Conservation (phyloP, 1,140 invertebrate genomes). For the Aphis craccivora region DNA sequence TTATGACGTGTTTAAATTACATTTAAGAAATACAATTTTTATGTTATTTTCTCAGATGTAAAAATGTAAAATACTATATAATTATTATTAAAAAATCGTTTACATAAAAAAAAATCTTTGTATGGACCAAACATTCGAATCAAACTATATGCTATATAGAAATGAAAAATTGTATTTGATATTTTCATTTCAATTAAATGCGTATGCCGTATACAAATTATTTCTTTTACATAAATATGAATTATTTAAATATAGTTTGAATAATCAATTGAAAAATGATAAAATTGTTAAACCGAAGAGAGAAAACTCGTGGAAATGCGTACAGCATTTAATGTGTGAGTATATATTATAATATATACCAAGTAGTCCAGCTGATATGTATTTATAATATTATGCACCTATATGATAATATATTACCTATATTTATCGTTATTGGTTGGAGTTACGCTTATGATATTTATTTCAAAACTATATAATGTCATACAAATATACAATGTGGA, state of each 20-base stretch:
- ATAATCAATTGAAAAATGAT: slow-evolving; percentile 19
- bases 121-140: neutral
- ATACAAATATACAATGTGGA: neutral
- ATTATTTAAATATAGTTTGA: neutral
- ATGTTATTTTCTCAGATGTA: neutral
- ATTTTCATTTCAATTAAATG: neutral
- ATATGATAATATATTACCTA: neutral
- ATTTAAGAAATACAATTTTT: neutral
- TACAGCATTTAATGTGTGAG: neutral
- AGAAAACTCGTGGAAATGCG: neutral
- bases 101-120: neutral
- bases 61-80: neutral
- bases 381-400: neutral
- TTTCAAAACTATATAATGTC: neutral
- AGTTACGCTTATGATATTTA: neutral
- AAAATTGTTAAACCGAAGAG: neutral
- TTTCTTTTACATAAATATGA: slow-evolving; percentile 18
- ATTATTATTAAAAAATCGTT: neutral
- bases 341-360: neutral
- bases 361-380: neutral
- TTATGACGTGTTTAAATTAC: neutral
- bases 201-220: neutral
- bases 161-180: neutral
- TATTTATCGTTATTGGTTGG: neutral
- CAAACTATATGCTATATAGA: too few species aligned